Conservation (phyloP, 2,888 invertebrate genomes). For the Catonia carolina region DNA sequence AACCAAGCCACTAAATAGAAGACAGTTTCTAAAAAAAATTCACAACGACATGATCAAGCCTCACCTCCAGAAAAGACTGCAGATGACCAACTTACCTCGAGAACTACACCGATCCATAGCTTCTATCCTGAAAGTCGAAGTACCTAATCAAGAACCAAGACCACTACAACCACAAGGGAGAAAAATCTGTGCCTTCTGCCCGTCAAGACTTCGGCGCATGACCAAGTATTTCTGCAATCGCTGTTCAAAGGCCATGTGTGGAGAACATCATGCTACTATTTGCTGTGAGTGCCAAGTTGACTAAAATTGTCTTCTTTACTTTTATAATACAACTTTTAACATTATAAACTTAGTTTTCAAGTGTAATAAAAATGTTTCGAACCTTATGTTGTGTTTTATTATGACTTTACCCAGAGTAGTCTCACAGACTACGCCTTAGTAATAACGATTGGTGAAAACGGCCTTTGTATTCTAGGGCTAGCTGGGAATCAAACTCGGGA, state of each 20-base stretch:
- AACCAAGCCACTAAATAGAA: slow-evolving; percentile 6
- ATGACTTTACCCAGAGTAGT: neutral
- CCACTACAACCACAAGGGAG: slow-evolving; percentile 8
- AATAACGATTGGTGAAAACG: slow-evolving; percentile 4
- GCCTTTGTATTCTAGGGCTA: neutral
- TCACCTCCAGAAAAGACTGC: too few relatives aligned
- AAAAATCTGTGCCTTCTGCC: slow-evolving; percentile 13
- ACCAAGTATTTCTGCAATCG: slow-evolving; percentile 13
- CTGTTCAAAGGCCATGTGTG: slow-evolving; percentile 8
- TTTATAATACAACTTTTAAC: neutral
- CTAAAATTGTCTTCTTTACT: neutral
- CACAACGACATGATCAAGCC: slow-evolving; percentile 8
- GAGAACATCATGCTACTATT: slow-evolving; percentile 8
- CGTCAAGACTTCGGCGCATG: slow-evolving; percentile 11
- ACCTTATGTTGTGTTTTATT: slow-evolving; percentile 2
- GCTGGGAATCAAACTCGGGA: too few relatives aligned
- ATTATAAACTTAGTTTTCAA: neutral
- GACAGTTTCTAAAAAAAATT: neutral
- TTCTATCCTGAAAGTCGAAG: slow-evolving; percentile 1
- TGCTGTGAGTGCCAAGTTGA: slow-evolving; percentile 9
- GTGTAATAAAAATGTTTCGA: slow-evolving; percentile 1
- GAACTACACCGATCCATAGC: slow-evolving; percentile 4
- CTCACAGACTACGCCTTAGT: slow-evolving; percentile 4
- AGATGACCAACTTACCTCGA: slow-evolving; percentile 9
- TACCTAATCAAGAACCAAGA: slow-evolving; percentile 2